Evolutionary conservation across 2,888 invertebrate genomes (phyloP).

Genomic region (Phasia obesa): DNA sequence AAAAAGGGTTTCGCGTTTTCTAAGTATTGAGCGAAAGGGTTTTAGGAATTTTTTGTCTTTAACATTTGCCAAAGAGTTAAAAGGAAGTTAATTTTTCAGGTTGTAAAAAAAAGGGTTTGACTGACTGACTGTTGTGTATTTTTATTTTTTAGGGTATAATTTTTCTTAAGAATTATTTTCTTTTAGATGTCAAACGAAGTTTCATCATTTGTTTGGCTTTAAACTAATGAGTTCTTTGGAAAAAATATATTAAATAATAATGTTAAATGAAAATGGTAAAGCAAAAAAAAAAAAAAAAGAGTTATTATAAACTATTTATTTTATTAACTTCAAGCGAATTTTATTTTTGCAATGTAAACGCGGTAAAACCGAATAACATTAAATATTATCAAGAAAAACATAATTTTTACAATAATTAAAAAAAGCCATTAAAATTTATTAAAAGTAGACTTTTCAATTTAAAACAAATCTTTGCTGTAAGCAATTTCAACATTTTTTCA

Average conservation of each 20-base stretch:
- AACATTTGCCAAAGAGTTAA: slow-evolving; percentile 56
- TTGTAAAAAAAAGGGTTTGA: slow-evolving; percentile 41
- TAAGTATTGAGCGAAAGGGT: slow-evolving; percentile 41
- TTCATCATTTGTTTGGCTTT: slow-evolving; percentile 19
- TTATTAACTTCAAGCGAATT: too few species aligned
- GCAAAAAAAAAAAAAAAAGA: neutral
- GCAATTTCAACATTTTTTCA: too few species aligned
- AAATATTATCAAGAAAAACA: too few species aligned
- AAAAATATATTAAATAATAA: slow-evolving; percentile 25
- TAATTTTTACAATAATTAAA: too few species aligned
- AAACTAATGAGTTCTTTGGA: slow-evolving; percentile 33
- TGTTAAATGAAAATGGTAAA: too few species aligned
- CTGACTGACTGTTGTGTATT: slow-evolving; percentile 19
- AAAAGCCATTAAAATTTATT: too few species aligned
- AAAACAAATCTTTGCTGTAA: too few species aligned
- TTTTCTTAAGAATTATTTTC: slow-evolving; percentile 21
- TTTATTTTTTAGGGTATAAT: neutral
- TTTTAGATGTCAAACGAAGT: neutral
- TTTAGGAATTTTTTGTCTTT: neutral
- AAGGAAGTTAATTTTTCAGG: slow-evolving; percentile 41
- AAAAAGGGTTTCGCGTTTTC: slow-evolving; percentile 53
- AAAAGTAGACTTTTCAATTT: too few species aligned
- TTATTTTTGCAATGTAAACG: too few species aligned
- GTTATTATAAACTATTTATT: too few species aligned
- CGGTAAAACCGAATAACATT: neutral